Conservation (phyloP, 2,888 invertebrate genomes). For the Eilema depressum region DNA sequence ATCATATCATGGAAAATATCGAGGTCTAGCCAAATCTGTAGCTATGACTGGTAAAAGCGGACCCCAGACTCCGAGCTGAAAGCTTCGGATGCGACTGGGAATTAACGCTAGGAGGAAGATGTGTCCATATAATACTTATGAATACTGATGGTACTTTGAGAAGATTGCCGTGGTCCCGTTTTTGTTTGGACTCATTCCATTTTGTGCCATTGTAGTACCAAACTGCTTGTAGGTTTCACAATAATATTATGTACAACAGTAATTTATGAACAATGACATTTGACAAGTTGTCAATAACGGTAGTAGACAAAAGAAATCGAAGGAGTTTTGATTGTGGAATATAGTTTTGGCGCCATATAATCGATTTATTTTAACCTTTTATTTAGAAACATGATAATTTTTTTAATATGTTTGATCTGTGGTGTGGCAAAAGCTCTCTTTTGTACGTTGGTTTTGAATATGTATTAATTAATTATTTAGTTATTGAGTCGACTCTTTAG, state of each 20-base stretch:
- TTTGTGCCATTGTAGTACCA: background rate
- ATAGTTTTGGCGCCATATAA: background rate
- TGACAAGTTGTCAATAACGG: background rate
- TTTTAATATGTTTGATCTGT: constrained; percentile 5
- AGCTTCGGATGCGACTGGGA: no score
- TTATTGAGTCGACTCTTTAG: background rate
- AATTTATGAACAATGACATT: background rate
- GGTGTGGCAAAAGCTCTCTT: constrained; percentile 7
- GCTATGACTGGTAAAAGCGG: no score
- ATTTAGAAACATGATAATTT: constrained; percentile 6
- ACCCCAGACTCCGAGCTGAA: no score
- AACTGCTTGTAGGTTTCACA: background rate
- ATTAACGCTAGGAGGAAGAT: no score
- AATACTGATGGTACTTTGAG: no score
- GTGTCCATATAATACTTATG: no score
- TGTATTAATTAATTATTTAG: background rate
- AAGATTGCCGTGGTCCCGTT: background rate
- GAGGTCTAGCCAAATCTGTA: no score
- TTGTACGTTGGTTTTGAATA: background rate
- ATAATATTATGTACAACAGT: background rate
- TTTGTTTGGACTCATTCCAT: background rate
- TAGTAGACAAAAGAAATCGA: background rate
- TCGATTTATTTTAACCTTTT: background rate
- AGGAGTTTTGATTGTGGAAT: background rate
- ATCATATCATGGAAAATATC: no score